A percentile compares a stretch with the other conserved stretches of the same genome.
Evolutionary conservation across 2,113 vertebrate genomes (phyloP).

Genomic region (Andinoacara biseriatus): DNA sequence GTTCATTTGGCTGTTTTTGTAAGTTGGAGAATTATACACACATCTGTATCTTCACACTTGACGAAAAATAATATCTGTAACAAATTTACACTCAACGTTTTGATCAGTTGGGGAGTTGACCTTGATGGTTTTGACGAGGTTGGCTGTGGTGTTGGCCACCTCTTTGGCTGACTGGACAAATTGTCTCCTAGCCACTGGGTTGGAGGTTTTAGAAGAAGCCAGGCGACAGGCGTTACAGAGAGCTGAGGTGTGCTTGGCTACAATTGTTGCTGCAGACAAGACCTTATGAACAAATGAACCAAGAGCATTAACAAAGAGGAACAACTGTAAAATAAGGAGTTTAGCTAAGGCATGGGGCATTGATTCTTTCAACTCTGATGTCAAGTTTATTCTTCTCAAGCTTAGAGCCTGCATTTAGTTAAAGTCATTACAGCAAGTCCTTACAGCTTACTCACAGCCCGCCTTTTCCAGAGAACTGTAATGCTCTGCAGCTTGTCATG

Average conservation of each 20-base stretch:
- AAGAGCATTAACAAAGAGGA: slow-evolving; percentile 1
- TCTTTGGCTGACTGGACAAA: slow-evolving; percentile 99
- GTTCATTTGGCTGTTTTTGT: background rate
- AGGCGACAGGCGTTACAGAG: slow-evolving; percentile 97
- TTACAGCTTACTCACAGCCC: background rate
- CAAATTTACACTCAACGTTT: slow-evolving; percentile 78
- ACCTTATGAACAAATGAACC: slow-evolving; percentile 79
- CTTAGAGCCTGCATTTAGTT: background rate
- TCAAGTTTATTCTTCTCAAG: background rate
- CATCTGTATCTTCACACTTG: slow-evolving; percentile 31
- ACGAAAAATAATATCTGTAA: slow-evolving; percentile 42
- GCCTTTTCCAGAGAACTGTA: background rate
- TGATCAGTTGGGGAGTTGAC: slow-evolving; percentile 81
- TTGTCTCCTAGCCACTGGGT: slow-evolving; percentile 96
- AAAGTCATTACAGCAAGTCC: background rate
- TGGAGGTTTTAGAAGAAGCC: slow-evolving; percentile 96
- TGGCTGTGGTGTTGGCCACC: slow-evolving; percentile 98
- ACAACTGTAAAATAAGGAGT: slow-evolving; percentile 8
- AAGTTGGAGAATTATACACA: background rate
- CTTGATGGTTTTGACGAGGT: slow-evolving; percentile 99
- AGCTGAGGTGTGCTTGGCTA: slow-evolving; percentile 97
- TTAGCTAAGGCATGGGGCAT: background rate
- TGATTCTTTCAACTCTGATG: background rate
- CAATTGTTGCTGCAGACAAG: slow-evolving; percentile 95
- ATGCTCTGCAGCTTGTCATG: background rate